phyloP scores from a whole-genome alignment of 2,113 vertebrate species.

The Bothrops jararaca region DNA sequence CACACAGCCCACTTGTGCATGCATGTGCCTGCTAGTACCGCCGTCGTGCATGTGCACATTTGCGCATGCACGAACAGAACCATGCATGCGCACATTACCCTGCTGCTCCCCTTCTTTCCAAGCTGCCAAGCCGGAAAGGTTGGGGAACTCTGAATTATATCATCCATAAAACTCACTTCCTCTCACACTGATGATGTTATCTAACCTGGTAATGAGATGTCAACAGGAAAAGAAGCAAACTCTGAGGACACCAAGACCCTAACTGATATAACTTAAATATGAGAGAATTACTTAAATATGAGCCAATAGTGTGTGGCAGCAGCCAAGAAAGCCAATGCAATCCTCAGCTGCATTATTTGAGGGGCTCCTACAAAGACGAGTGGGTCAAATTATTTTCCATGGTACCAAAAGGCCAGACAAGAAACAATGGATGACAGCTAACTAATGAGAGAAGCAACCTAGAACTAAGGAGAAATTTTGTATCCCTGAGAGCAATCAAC shows the following conservation, averaged over 20 bases:
- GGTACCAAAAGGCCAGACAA: background rate
- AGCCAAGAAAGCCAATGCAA: background rate
- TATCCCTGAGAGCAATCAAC: background rate
- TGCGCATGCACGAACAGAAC: too few relatives aligned
- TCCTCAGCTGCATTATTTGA: background rate
- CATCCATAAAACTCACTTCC: background rate
- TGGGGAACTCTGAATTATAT: background rate
- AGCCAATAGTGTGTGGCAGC: background rate
- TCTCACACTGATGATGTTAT: background rate
- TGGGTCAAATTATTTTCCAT: background rate
- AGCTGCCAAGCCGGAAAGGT: too few relatives aligned
- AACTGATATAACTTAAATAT: background rate
- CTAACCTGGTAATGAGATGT: background rate
- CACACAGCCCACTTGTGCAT: too few relatives aligned
- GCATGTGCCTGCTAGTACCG: too few relatives aligned
- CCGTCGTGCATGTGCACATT: too few relatives aligned
- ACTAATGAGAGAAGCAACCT: background rate
- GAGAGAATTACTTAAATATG: background rate
- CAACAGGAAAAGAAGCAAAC: background rate
- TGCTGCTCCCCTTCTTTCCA: too few relatives aligned
- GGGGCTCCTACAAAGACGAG: background rate
- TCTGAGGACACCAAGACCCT: background rate
- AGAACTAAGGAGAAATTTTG: background rate
- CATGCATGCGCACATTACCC: too few relatives aligned
- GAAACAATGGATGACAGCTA: background rate